Base-by-base conservation (phyloP, 2,113 vertebrate genomes). In the Proterorhinus semilunaris region DNA sequence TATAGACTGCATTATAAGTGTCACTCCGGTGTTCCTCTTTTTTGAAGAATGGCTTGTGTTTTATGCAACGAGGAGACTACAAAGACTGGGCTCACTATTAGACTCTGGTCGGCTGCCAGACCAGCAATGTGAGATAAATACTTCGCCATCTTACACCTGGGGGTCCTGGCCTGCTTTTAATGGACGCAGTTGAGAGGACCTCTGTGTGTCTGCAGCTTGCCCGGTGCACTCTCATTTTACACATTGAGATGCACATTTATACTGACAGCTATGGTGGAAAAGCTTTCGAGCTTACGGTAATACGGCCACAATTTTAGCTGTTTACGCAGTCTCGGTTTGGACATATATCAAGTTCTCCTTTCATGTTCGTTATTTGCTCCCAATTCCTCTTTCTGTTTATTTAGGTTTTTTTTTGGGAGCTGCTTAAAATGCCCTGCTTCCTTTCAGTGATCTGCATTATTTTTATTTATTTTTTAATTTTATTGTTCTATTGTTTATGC, bases 51-150 rank as follows among this genome's bases (percentile, higher is more conserved):
- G 58, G 74, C 78, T 74, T 69, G 57, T 74, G 45, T 42, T 76
- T 54, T 70, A 69, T 75, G 83, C 66, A 50, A 55, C 66, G 58
- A 11, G 48, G 47, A 50, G 70, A 80, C 78, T 64, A 86, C 84
- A 88, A 58, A 87, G 83, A 83, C 72, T 47, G 4, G 78, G 63
- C 80, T 86, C 75, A 87, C 76, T 89, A 82, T 76, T 81, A 81
- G 81, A 66, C 65, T 61, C 72, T 91, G 86, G 84, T 82, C 64
- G 61, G 58, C 65, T 79, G 85, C 90, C 88, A 91, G 75, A 66
- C 70, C 55, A 74, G 81, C 78, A 88, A 90, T 80, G 82, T 86
- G 84, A 90, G 87, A 89, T 87, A 86, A 88, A 90, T 84, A 83
- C 83, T 88, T 85, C 66, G 66, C 67, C 87, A 83, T 89, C 79